A percentile compares a stretch with the other conserved stretches of the same genome.
Conservation (phyloP, 1,140 invertebrate species). For the Pogonomyrmex californicus region DNA sequence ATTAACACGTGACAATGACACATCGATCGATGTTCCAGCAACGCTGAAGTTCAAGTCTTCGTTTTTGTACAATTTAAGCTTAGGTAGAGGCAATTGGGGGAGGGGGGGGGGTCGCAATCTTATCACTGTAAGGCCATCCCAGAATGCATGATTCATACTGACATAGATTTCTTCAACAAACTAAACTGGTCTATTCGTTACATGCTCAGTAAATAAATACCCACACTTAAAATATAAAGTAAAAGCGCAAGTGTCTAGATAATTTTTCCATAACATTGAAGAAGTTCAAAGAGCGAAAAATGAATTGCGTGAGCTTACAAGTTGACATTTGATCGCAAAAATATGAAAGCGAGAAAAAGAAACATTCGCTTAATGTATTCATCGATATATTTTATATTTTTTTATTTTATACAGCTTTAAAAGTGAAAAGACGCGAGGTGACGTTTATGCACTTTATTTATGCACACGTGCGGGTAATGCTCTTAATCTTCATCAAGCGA, state of each 20-base stretch:
- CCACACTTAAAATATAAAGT: neutral
- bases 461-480: neutral
- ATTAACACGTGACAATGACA: neutral
- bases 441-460: neutral
- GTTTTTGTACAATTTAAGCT: slow-evolving; percentile 8
- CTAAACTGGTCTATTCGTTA: slow-evolving; percentile 5
- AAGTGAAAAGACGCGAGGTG: neutral
- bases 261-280: neutral
- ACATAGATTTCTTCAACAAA: slow-evolving; percentile 44
- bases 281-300: neutral
- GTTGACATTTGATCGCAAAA: neutral
- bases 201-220: neutral
- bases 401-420: neutral
- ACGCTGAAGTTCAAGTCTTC: neutral
- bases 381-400: neutral
- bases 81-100: slow-evolving; percentile 13
- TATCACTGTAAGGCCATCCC: slow-evolving; percentile 65
- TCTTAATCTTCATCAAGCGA: neutral
- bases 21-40: neutral
- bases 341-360: neutral
- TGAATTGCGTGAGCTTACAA: neutral
- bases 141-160: slow-evolving; percentile 65
- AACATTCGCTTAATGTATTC: neutral
- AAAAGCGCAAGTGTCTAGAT: neutral
- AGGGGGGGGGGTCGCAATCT: slow-evolving; percentile 60